These are phyloP conservation scores for Trachelus troglodyta DNA, from an alignment of 2,888 invertebrate genomes.

Conservation along the genomic window DNA sequence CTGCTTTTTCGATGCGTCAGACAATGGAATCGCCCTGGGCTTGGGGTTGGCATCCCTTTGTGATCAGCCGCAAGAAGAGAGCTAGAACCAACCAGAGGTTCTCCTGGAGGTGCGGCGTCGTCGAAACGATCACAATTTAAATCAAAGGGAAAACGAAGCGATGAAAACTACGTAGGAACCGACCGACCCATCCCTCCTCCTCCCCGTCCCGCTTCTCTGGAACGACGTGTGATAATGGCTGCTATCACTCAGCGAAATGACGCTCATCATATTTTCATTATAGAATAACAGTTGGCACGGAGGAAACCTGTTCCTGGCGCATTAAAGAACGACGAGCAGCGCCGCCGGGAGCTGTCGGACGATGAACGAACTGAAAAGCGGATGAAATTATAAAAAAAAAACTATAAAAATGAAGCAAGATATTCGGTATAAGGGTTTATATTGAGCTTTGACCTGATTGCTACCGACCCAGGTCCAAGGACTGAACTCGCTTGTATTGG, in stretches of 20 bases:
- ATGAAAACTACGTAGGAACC: background rate
- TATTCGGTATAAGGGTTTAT: too few species aligned
- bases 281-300: constrained; percentile 35
- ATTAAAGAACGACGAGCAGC: background rate
- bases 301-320: background rate
- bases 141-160: constrained; percentile 37
- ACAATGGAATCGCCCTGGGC: constrained; percentile 19
- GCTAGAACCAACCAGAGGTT: background rate
- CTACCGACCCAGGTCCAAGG: too few species aligned
- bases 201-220: constrained; percentile 23
- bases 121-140: constrained; percentile 41
- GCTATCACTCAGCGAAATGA: constrained; percentile 44
- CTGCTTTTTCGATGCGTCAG: constrained; percentile 14
- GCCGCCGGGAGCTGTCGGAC: background rate
- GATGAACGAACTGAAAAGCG: background rate
- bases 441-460: background rate
- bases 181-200: background rate
- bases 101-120: background rate
- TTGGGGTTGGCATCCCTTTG: constrained; percentile 16
- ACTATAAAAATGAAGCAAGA: background rate
- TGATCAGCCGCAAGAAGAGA: background rate
- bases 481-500: too few species aligned
- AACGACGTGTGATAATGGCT: constrained; percentile 43
- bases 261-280: constrained; percentile 50
- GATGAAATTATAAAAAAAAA: background rate